Evolutionary conservation across 2,888 invertebrate species (phyloP).

Genomic region (Lobophora halterata): DNA sequence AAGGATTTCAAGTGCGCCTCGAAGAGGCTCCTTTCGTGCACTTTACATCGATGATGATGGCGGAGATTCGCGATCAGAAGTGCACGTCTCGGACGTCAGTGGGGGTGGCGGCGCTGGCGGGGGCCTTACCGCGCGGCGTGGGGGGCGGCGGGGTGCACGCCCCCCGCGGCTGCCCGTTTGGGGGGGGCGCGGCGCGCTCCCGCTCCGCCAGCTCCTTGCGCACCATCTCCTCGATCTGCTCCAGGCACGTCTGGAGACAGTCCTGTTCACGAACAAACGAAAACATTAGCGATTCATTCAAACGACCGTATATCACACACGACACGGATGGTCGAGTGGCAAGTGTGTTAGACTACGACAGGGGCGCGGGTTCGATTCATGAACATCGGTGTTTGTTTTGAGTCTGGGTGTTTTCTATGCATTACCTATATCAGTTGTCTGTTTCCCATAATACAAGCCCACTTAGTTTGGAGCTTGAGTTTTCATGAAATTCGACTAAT

Average conservation of each 20-base stretch:
- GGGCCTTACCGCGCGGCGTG: constrained; percentile 79
- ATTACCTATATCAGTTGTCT: too few species aligned
- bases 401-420: too few species aligned
- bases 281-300: not conserved
- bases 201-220: constrained; percentile 78
- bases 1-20: too few species aligned
- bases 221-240: constrained; percentile 90
- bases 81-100: constrained; percentile 93
- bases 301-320: too few species aligned
- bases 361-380: too few species aligned
- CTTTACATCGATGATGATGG: constrained; percentile 13
- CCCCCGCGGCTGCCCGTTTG: constrained; percentile 72
- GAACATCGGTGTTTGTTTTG: not conserved
- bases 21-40: constrained; percentile 11
- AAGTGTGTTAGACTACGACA: too few species aligned
- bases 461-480: too few species aligned
- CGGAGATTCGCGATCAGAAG: constrained; percentile 73
- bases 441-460: too few species aligned
- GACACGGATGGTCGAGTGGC: too few species aligned
- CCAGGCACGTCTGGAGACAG: constrained; percentile 88
- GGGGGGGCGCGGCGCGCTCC: constrained; percentile 45
- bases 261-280: constrained; percentile 83
- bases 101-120: constrained; percentile 89
- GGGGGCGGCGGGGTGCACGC: constrained; percentile 74
- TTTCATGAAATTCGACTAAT: too few species aligned